Evolutionary conservation across 2,888 invertebrate genomes (phyloP), one percentile per base, ranked within the genome.

Genomic region (Chrysolina oricalcia): DNA sequence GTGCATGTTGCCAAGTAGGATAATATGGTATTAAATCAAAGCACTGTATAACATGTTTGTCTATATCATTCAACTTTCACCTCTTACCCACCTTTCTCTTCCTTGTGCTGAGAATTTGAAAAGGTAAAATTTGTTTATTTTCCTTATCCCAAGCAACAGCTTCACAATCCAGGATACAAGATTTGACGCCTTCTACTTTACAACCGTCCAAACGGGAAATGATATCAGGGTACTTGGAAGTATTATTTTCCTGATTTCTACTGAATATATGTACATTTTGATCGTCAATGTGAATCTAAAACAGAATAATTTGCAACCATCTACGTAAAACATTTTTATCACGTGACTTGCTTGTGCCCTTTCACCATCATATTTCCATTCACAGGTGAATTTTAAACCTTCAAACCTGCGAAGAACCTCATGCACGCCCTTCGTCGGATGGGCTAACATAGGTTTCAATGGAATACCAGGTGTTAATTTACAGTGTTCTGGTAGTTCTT

Each of bases 321-420:
- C 46, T 23, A n/a, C n/a, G 6, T 6, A 66, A 19, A 23, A 66
- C 9, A 17, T 43, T 11, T 23, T 6, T 17, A 8, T 50, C 15
- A 1, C 13, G 11, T 17, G 23, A 35, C 13, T 69, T 84, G 96
- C 94, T 92, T 98, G 99, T 0, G 98, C 99, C 83, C 99, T 91
- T 91, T 99, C 99, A 0, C 99, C 99, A 89, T 99, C 99, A 88
- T 99, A 99, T 88, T 99, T 99, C 93, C 95, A 99, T 90, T 99
- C 99, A 88, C 99, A 99, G 0, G 98, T 98, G 88, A 99, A 99
- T 83, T 93, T 92, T 79, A 95, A 91, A 15, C 94, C 94, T 75
- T 89, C 88, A 74, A 88, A 93, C 84, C 97, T 91, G 75, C 93
- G 91, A 70, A 98, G 89, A 5, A 98, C 95, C 87, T 98, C 98